Evolutionary conservation across 2,113 vertebrate species (phyloP), one percentile per base, ranked within the genome.

Genomic region (Mystacornis crossleyi): DNA sequence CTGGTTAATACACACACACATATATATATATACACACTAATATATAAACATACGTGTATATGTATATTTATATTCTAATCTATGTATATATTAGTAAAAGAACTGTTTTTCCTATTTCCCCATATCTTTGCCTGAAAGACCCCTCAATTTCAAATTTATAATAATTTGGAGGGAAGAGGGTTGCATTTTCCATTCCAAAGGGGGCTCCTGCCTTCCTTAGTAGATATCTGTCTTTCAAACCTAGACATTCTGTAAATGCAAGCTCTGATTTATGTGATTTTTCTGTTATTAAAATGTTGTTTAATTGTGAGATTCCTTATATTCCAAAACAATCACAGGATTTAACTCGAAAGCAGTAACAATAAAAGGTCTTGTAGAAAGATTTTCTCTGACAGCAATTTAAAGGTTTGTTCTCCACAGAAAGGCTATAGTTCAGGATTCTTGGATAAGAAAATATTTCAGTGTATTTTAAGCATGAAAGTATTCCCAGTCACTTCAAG

Each of bases 221-320:
- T n/a, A n/a, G n/a, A n/a, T n/a, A n/a, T n/a, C n/a, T n/a, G n/a
- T n/a, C n/a, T n/a, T n/a, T n/a, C n/a, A n/a, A n/a, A n/a, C n/a
- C n/a, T n/a, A n/a, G n/a, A n/a, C n/a, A 45, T 31, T 58, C 31
- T 43, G 3, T 28, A 60, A 69, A 55, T 33, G 42, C 0, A 0
- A 57, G 25, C 11, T 57, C 4, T 65, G n/a, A 64, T 57, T 34
- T 73, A 9, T 58, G 11, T 31, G 12, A 14, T 24, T 47, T 81
- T 45, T 55, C 6, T 64, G 2, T 33, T 29, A n/a, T 33, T 64
- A 55, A 33, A 67, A 15, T 36, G 2, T 29, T 7, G 64, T 51
- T 54, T 45, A 54, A 36, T 4, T 38, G 7, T 51, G 34, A 29
- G 7, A 31, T 34, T 78, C 7, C 18, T 60, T 75, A 40, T 28